Evolutionary conservation across 2,888 invertebrate species (phyloP).

Genomic region (Eubasilissa splendida): DNA sequence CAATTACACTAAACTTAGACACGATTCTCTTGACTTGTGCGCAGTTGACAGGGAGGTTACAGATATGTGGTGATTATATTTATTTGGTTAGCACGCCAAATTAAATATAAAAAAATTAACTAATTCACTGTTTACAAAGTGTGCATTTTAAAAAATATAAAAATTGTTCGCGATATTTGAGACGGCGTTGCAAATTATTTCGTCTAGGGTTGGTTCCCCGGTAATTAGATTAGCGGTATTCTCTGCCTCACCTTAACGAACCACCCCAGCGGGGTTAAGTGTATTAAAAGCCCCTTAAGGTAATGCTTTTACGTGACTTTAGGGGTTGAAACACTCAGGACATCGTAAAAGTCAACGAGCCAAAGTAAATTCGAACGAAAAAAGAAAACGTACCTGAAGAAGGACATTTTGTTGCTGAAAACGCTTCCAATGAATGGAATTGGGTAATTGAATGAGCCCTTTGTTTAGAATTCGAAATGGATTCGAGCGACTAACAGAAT

Average conservation of each 20-base stretch:
- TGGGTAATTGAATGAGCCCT: background rate
- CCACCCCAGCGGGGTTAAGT: background rate
- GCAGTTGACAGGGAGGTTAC: no score
- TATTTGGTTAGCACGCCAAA: no score
- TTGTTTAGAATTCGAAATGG: background rate
- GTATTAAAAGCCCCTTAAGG: background rate
- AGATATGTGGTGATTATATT: no score
- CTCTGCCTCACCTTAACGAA: background rate
- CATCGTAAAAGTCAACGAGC: background rate
- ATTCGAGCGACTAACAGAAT: no score
- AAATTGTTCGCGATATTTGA: no score
- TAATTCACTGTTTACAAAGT: no score
- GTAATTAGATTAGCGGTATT: background rate
- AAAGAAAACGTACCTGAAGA: background rate
- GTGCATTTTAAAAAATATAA: no score
- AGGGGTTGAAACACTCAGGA: background rate
- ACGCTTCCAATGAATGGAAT: background rate
- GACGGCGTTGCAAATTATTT: no score
- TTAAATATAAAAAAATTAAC: no score
- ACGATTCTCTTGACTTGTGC: no score
- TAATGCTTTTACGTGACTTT: slow-evolving; percentile 16
- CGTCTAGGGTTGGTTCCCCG: no score
- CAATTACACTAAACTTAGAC: no score
- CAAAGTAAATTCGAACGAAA: background rate
- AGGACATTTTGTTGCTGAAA: background rate